These are phyloP conservation scores for Protaetia brevitarsis DNA, from an alignment of 1,140 invertebrate genomes.

Conservation along the genomic window DNA sequence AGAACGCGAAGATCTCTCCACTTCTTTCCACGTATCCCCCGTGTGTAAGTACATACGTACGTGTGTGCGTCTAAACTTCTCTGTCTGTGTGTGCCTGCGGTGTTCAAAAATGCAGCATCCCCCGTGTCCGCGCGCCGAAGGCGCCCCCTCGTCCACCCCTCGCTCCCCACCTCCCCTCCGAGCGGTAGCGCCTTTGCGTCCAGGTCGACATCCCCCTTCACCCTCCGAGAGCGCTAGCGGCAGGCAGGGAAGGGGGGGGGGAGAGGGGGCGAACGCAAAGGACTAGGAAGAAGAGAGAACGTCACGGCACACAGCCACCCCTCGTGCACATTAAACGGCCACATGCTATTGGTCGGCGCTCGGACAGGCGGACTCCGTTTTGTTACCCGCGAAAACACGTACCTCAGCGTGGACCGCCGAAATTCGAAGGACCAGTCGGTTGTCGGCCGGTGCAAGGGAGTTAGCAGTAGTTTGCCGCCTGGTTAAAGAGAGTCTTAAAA, in stretches of 20 bases:
- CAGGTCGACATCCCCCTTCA: too few relatives aligned
- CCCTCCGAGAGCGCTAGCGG: too few relatives aligned
- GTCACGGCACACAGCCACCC: too few relatives aligned
- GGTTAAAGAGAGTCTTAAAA: too few relatives aligned
- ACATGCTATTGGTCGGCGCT: constrained; percentile 17
- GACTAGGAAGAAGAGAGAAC: neutral
- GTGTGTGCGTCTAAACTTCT: too few relatives aligned
- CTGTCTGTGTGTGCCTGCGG: too few relatives aligned
- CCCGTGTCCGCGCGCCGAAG: constrained; percentile 19
- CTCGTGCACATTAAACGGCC: constrained; percentile 10
- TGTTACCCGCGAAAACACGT: constrained; percentile 20
- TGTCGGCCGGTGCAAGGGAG: constrained; percentile 27
- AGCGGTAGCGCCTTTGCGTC: too few relatives aligned
- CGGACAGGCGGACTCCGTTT: constrained; percentile 18
- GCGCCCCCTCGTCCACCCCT: too few relatives aligned
- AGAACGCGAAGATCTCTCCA: too few relatives aligned
- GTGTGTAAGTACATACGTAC: too few relatives aligned
- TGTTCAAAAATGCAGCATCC: constrained; percentile 32
- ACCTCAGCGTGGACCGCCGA: constrained; percentile 27
- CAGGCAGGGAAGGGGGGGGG: neutral
- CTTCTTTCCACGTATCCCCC: too few relatives aligned
- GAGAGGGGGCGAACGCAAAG: neutral
- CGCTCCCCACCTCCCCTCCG: neutral
- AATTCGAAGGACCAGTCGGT: constrained; percentile 33
- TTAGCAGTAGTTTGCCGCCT: too few relatives aligned